A percentile compares a stretch with the other conserved stretches of the same genome.
Conservation (phyloP, 2,797 vertebrate species). For the Margarornis squamiger region DNA sequence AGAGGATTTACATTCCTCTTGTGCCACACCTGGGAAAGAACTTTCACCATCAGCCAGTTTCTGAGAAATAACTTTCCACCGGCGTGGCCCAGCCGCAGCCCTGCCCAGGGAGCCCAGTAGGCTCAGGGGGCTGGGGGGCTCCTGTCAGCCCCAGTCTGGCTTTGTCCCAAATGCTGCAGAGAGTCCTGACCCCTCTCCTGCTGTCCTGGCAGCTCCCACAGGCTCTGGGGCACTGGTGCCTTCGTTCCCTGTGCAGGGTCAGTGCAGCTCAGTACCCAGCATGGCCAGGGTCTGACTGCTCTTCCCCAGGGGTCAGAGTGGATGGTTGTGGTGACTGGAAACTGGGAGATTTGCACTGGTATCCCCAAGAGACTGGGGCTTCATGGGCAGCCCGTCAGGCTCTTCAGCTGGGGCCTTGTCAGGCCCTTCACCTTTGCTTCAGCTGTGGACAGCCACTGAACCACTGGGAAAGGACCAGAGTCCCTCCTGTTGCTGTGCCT, state of each 20-base stretch:
- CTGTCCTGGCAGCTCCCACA: accelerated
- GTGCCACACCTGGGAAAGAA: constrained; percentile 36
- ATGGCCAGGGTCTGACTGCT: accelerated
- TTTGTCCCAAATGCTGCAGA: neutral
- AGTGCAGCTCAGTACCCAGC: neutral
- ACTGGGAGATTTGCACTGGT: accelerated
- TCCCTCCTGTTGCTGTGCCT: neutral
- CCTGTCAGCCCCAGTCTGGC: accelerated
- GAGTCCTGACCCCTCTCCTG: neutral
- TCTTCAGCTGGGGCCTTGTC: neutral
- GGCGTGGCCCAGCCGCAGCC: neutral
- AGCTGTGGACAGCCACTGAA: neutral
- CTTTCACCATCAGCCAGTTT: constrained; percentile 42
- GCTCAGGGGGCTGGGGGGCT: neutral
- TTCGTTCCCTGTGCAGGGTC: accelerated
- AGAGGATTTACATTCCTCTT: constrained; percentile 55
- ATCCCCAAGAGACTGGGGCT: neutral
- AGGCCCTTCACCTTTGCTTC: neutral
- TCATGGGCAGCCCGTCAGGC: neutral
- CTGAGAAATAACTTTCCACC: neutral
- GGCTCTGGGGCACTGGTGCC: neutral
- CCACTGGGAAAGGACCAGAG: accelerated
- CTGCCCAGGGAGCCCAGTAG: neutral
- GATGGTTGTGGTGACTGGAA: neutral
- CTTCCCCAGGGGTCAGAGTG: accelerated